phyloP scores from a whole-genome alignment of 2,113 vertebrate genomes.

The Mirounga angustirostris region DNA sequence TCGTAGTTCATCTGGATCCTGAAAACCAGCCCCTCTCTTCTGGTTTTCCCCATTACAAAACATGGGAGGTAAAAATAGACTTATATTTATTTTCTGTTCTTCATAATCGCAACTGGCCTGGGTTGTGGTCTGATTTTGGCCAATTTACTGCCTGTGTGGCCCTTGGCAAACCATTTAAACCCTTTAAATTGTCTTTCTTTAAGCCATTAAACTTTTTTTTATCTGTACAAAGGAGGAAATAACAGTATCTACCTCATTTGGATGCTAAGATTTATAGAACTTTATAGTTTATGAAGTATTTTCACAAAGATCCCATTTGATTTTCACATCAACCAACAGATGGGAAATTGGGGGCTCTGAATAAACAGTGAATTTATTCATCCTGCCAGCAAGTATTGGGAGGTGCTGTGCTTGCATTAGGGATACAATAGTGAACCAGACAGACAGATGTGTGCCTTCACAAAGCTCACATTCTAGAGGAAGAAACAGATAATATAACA shows the following conservation, averaged over 20 bases:
- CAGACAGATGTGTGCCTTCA: background rate
- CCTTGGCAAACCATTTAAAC: background rate
- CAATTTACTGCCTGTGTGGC: background rate
- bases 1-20: background rate
- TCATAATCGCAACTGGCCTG: background rate
- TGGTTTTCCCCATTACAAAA: background rate
- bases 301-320: background rate
- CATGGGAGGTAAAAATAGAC: background rate
- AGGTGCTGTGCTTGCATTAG: background rate
- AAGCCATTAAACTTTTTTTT: background rate
- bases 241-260: background rate
- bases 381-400: background rate
- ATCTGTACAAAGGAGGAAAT: background rate
- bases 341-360: background rate
- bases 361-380: background rate
- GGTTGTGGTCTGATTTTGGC: background rate
- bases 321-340: background rate
- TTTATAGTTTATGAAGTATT: conserved; percentile 20
- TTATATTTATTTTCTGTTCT: background rate
- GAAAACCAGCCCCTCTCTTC: background rate
- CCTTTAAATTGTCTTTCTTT: background rate
- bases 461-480: background rate
- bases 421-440: background rate
- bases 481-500: background rate
- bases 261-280: background rate